These are phyloP conservation scores for Gnatocerus cornutus DNA, from an alignment of 2,888 invertebrate genomes.

Conservation along the genomic window DNA sequence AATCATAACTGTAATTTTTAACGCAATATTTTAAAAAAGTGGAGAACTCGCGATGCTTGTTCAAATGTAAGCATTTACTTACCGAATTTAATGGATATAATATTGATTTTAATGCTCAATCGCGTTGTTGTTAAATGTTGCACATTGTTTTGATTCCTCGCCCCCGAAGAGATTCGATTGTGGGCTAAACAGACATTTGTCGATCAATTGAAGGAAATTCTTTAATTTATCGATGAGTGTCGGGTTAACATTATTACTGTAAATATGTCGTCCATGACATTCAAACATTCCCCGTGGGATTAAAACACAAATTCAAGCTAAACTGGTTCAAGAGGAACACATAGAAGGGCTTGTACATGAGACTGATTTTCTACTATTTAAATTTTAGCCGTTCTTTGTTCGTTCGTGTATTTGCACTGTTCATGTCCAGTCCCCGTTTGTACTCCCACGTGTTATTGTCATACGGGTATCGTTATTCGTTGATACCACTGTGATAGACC, in stretches of 20 bases:
- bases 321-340: conserved; percentile 34
- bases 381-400: conserved; percentile 59
- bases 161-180: not conserved
- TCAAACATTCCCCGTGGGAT: conserved; percentile 33
- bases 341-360: conserved; percentile 64
- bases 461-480: conserved; percentile 55
- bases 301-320: conserved; percentile 41
- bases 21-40: conserved; percentile 54
- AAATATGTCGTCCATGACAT: conserved; percentile 42
- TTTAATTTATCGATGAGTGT: conserved; percentile 20
- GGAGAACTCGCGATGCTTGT: conserved; percentile 43
- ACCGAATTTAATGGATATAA: conserved; percentile 41
- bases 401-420: conserved; percentile 47
- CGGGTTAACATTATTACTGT: conserved; percentile 24
- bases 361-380: conserved; percentile 67
- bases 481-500: conserved; percentile 63
- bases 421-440: conserved; percentile 43
- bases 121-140: conserved; percentile 54
- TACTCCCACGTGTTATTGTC: conserved; percentile 47
- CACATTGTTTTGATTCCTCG: conserved; percentile 43
- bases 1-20: conserved; percentile 61
- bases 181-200: not conserved
- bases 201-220: conserved; percentile 23
- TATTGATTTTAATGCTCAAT: conserved; percentile 51
- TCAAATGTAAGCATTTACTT: conserved; percentile 43